Evolutionary conservation across 1,140 invertebrate genomes (phyloP), one percentile per base, ranked within the genome.

Genomic region (Bombus picipes): DNA sequence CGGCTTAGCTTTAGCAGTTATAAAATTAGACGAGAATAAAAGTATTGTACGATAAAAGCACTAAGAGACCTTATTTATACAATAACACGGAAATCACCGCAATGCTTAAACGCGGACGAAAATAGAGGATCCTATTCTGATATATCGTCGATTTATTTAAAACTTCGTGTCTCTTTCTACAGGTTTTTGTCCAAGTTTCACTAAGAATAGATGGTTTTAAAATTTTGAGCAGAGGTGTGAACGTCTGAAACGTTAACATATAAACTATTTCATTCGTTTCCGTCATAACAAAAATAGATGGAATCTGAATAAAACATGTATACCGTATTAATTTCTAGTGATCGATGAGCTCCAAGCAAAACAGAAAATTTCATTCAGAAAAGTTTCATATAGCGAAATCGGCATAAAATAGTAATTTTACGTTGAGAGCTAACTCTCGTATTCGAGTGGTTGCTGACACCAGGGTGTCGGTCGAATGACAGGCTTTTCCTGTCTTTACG

Each of bases 401-500:
- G 18, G 75, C 75, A 62, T 77, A 77, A 59, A 62, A 62, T n/a
- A 22, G 34, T 12, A 28, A 57, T 77, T 34, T 62, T n/a, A 62
- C 57, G 28, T 28, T 12, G 12, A 9, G 9, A n/a, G 66, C 65
- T 76, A 76, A 81, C 39, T 62, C 80, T 57, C 62, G 57, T 15
- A 57, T 77, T 34, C 34, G 39, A 77, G 62, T 70, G 25, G 34
- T 62, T 77, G 41, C 34, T 68, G 73, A 83, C 73, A 83, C 62
- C 47, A 25, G 37, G 62, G 22, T 68, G 66, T 25, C 66, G 43
- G n/a, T 22, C 66, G 32, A 41, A 39, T 72, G 83, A 39, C 71
- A 53, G 62, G 81, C 83, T 89, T 81, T 87, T 87, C 84, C 74
- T 53, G 85, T 81, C 87, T 92, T 92, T 91, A 92, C 87, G 89